Evolutionary conservation across 2,797 vertebrate species (phyloP).

Genomic region (Calcarius lapponicus): DNA sequence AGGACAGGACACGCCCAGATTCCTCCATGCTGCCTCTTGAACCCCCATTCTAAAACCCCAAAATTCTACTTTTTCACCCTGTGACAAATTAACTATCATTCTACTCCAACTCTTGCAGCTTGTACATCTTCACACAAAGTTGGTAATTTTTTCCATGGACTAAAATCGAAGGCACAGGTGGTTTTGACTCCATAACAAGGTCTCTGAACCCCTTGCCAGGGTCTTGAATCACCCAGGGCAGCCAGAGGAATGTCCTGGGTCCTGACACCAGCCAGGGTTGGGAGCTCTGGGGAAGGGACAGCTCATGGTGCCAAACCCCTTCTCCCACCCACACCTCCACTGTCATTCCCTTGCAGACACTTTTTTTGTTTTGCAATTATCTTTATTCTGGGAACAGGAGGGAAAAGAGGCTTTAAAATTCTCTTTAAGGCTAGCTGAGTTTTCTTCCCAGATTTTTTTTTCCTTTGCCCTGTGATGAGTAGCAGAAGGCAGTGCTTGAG

Average conservation of each 20-base stretch:
- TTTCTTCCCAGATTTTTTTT: not conserved
- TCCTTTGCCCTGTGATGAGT: not conserved
- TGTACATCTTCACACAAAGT: not conserved
- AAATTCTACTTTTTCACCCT: not conserved
- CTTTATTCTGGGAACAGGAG: not conserved
- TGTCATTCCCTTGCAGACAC: not conserved
- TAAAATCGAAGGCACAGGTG: not conserved
- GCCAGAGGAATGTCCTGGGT: not conserved
- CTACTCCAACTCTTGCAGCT: not conserved
- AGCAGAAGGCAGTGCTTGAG: not conserved
- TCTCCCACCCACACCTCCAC: not conserved
- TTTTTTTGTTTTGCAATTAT: constrained; percentile 14
- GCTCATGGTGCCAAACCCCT: not conserved
- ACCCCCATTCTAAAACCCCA: not conserved
- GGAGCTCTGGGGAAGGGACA: not conserved
- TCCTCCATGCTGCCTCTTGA: not conserved
- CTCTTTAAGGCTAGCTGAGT: not conserved
- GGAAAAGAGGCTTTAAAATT: not conserved
- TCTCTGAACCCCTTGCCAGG: not conserved
- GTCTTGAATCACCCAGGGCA: not conserved
- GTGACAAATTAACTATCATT: not conserved
- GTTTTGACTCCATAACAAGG: not conserved
- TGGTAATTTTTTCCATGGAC: not conserved
- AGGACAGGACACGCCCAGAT: not conserved
- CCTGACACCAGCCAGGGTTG: not conserved